Conservation (phyloP, 1,140 invertebrate genomes). For the Drosophila gunungcola region DNA sequence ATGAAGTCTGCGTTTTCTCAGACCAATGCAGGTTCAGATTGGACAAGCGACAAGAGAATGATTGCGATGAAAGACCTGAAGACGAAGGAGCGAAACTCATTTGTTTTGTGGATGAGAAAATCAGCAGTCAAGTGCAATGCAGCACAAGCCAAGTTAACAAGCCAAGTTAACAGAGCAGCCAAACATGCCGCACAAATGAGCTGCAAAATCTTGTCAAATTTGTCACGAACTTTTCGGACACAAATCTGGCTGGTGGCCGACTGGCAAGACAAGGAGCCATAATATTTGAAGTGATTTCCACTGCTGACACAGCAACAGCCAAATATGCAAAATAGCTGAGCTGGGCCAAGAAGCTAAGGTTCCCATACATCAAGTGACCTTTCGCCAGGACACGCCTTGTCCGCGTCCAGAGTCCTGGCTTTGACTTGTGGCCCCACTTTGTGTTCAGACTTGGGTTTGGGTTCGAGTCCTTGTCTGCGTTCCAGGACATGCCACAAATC, state of each 20-base stretch:
- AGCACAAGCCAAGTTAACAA: constrained; percentile 28
- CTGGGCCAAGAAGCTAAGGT: constrained; percentile 49
- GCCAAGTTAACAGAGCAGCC: constrained; percentile 19
- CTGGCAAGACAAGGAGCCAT: constrained; percentile 29
- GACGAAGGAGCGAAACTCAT: constrained; percentile 23
- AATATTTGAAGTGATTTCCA: constrained; percentile 63
- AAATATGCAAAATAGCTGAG: constrained; percentile 61
- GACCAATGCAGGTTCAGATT: neutral
- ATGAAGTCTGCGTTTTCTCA: neutral
- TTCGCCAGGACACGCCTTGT: constrained; percentile 48
- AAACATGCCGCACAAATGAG: constrained; percentile 50
- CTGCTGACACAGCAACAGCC: constrained; percentile 36
- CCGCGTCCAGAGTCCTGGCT: constrained; percentile 17
- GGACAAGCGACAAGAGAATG: neutral
- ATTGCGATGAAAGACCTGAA: constrained; percentile 12
- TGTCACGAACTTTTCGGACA: constrained; percentile 52
- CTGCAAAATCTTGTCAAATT: constrained; percentile 61
- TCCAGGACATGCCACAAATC: constrained; percentile 66
- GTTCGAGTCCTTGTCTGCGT: constrained; percentile 15
- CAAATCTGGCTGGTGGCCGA: constrained; percentile 42
- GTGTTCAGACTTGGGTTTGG: neutral
- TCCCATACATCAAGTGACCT: constrained; percentile 67
- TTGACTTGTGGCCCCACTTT: neutral
- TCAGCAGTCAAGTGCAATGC: constrained; percentile 51
- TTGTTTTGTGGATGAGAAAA: constrained; percentile 52